Evolutionary conservation across 2,113 vertebrate genomes (phyloP).

Genomic region (Ciconia maguari): DNA sequence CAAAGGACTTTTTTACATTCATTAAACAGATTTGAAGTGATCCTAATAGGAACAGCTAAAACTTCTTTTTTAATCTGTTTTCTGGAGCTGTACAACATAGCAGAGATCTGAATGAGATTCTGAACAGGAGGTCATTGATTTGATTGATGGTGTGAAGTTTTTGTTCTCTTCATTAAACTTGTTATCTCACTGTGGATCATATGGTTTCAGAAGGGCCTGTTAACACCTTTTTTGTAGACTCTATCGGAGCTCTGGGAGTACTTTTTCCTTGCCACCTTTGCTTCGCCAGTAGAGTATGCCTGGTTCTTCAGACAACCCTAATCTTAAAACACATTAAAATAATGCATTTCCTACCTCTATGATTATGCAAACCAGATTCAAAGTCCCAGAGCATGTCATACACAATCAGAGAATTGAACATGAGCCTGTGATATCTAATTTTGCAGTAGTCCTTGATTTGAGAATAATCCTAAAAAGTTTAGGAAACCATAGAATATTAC

Average conservation of each 20-base stretch:
- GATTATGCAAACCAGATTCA: not conserved
- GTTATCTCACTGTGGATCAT: not conserved
- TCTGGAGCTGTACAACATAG: not conserved
- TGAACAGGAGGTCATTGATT: not conserved
- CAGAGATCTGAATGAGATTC: not conserved
- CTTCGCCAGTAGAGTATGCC: not conserved
- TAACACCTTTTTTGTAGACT: not conserved
- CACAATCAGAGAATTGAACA: not conserved
- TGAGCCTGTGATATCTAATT: not conserved
- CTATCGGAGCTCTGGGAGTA: not conserved
- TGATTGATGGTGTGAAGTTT: not conserved
- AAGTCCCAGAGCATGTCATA: not conserved
- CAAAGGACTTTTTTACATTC: not conserved
- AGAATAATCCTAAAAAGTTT: not conserved
- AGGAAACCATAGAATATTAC: not conserved
- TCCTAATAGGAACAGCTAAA: not conserved
- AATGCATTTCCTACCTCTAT: not conserved
- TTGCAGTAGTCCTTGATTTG: not conserved
- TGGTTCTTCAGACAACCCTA: not conserved
- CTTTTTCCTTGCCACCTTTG: not conserved
- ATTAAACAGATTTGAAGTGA: not conserved
- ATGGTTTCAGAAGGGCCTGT: not conserved
- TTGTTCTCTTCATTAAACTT: not conserved
- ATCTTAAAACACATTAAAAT: not conserved
- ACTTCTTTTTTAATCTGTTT: not conserved